Evolutionary conservation across 1,140 invertebrate genomes (phyloP).

Genomic region (Adelges cooleyi): DNA sequence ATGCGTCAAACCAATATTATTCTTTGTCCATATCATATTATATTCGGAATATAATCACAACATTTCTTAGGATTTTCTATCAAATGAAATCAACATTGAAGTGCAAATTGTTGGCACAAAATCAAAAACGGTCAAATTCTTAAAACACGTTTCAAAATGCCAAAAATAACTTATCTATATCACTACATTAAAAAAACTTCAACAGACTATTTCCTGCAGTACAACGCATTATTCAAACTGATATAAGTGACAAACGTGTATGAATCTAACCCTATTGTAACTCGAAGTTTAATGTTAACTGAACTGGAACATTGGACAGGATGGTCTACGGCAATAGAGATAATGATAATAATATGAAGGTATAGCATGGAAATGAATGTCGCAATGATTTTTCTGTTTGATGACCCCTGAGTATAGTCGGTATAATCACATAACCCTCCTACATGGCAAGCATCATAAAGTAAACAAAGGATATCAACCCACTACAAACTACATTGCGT

Average conservation of each 20-base stretch:
- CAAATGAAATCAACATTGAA: background rate
- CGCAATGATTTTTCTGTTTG: constrained; percentile 13
- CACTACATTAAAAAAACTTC: background rate
- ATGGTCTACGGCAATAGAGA: constrained; percentile 3
- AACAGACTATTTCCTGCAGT: no score
- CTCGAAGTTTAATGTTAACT: constrained; percentile 3
- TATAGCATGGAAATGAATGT: constrained; percentile 9
- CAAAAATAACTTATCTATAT: constrained; percentile 13
- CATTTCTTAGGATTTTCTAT: background rate
- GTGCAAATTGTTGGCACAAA: constrained; percentile 19
- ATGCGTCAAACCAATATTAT: constrained; percentile 4
- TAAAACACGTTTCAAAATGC: background rate
- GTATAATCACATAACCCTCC: constrained; percentile 21
- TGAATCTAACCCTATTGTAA: constrained; percentile 3
- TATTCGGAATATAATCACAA: background rate
- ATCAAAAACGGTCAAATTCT: constrained; percentile 10
- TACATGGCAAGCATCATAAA: constrained; percentile 3
- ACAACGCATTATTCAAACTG: no score
- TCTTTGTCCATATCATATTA: constrained; percentile 14
- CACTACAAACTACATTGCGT: no score
- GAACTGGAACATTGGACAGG: constrained; percentile 18
- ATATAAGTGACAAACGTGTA: no score
- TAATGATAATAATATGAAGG: background rate
- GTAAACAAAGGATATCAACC: constrained; percentile 5
- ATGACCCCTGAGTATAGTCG: constrained; percentile 14